Percentiles rank a stretch among this genome's conserved stretches.
Evolutionary conservation across 2,888 invertebrate genomes (phyloP).

Genomic region (Melanchra persicariae): DNA sequence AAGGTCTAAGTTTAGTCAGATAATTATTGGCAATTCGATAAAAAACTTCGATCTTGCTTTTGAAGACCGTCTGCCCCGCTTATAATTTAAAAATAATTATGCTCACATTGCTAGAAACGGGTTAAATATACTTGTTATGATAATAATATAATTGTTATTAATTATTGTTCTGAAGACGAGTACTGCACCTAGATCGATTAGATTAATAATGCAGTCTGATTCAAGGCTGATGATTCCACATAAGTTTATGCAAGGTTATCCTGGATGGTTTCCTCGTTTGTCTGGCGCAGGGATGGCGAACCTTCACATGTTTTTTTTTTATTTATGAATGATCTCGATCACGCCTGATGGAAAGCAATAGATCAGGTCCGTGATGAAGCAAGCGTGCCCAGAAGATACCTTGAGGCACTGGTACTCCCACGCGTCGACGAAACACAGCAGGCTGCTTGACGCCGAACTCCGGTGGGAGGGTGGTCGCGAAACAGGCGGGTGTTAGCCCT

Average conservation of each 20-base stretch:
- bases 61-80: neutral
- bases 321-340: too few relatives aligned
- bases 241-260: slow-evolving; percentile 8
- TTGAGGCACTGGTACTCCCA: too few relatives aligned
- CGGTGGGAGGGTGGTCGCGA: too few relatives aligned
- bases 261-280: neutral
- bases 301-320: too few relatives aligned
- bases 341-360: too few relatives aligned
- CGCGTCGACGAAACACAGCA: too few relatives aligned
- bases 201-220: slow-evolving; percentile 16
- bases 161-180: slow-evolving; percentile 36
- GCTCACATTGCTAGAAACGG: slow-evolving; percentile 14
- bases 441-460: too few relatives aligned
- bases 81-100: neutral
- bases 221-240: slow-evolving; percentile 30
- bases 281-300: neutral
- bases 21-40: neutral
- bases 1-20: too few relatives aligned
- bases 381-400: too few relatives aligned
- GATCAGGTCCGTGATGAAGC: too few relatives aligned
- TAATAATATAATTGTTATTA: slow-evolving; percentile 16
- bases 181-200: slow-evolving; percentile 21
- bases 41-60: neutral
- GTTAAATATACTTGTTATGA: neutral
- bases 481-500: too few relatives aligned